Base-by-base conservation (phyloP, 2,888 invertebrate genomes). In the Caenorhabditis sinica region DNA sequence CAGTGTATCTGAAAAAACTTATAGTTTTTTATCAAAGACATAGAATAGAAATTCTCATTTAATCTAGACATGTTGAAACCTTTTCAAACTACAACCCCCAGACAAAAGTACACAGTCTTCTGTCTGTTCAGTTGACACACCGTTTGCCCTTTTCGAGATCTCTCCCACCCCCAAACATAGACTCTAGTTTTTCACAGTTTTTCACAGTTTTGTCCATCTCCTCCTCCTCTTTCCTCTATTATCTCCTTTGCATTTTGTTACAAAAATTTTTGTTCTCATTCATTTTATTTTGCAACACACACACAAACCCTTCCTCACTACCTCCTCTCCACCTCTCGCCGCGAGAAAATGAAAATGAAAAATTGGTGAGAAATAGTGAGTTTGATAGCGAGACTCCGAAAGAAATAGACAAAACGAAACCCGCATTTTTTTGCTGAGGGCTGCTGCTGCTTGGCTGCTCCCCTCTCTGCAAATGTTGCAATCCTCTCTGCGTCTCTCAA, bases 391-490 rank as follows among this genome's bases (percentile, higher is more conserved):
- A 68, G 49, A 36, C 36, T 23, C 8, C n/a, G 1, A 49, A 5
- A 45, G 65, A 20, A 23, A 51, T 13, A 58, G 60, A 68, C n/a
- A n/a, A n/a, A n/a, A n/a, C n/a, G n/a, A n/a, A n/a, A n/a, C n/a
- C n/a, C n/a, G n/a, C 49, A 30, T 43, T 66, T 75, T 65, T 60
- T 30, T 68, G 49, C 51, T 68, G 49, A n/a, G n/a, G n/a, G 33
- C 33, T 40, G 40, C 40, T 2, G 13, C 11, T 11, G 60, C 60
- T 60, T n/a, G n/a, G 60, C 60, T 60, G 36, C 51, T 20, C 33
- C n/a, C 20, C 40, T 30, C 49, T 76, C 76, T 76, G 69, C 68
- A 79, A 79, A 79, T 71, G 79, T 71, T 79, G 71, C 79, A 79
- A 61, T 51, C 51, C 28, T 11, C 61, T 77, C 77, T 77, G 77